Evolutionary conservation across 2,888 invertebrate genomes (phyloP).

Genomic region (Limnephilus rhombicus): DNA sequence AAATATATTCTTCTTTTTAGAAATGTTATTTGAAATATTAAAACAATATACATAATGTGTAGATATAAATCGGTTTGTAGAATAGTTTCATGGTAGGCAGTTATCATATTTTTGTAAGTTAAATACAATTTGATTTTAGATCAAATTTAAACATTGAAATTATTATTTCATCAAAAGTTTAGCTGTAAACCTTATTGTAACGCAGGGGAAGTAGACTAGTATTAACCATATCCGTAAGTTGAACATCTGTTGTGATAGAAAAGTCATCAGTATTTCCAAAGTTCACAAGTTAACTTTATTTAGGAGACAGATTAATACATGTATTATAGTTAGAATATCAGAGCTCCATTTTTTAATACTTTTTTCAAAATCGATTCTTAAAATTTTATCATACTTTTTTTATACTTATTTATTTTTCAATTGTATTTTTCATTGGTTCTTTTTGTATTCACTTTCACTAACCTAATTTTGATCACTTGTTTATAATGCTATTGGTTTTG

Average conservation of each 20-base stretch:
- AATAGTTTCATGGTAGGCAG: background rate
- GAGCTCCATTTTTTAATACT: background rate
- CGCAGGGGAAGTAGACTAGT: background rate
- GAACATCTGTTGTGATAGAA: background rate
- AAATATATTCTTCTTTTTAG: background rate
- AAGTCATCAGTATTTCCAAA: background rate
- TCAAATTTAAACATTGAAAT: background rate
- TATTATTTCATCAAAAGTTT: background rate
- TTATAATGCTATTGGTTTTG: background rate
- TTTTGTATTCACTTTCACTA: background rate
- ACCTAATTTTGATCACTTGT: background rate
- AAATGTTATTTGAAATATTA: background rate
- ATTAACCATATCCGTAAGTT: background rate
- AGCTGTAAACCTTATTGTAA: background rate
- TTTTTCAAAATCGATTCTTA: background rate
- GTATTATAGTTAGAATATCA: background rate
- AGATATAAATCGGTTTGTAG: background rate
- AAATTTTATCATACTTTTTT: background rate
- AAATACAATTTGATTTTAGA: background rate
- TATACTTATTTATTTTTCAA: background rate
- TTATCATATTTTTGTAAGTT: background rate
- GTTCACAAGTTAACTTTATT: background rate
- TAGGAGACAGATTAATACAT: background rate
- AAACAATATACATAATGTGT: background rate
- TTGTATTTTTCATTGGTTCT: background rate